A percentile compares a stretch with the other conserved stretches of the same genome.
Evolutionary conservation across 2,888 invertebrate species (phyloP).

Genomic region (Tachina grossa): DNA sequence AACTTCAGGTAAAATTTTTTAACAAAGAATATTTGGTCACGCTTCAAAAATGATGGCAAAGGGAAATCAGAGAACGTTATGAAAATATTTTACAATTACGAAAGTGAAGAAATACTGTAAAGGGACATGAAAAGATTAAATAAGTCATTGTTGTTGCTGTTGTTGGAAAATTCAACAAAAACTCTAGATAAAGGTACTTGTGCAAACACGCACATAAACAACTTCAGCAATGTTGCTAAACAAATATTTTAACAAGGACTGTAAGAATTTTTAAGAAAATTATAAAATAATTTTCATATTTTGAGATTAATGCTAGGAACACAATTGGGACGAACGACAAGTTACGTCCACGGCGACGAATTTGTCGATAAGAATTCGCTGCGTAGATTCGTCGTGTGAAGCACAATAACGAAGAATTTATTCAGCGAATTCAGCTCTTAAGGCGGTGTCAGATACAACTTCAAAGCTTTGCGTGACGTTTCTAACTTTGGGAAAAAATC

Average conservation of each 20-base stretch:
- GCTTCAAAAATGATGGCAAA: conserved; percentile 33
- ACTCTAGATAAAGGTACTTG: not conserved
- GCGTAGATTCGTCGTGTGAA: no score
- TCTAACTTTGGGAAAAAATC: no score
- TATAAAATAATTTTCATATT: not conserved
- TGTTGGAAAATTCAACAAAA: not conserved
- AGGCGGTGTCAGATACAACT: no score
- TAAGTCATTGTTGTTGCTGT: conserved; percentile 24
- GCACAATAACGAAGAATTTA: no score
- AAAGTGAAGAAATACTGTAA: conserved; percentile 37
- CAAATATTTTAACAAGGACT: no score
- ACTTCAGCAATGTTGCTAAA: not conserved
- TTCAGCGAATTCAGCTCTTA: no score
- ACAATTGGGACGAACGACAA: no score
- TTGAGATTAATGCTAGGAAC: no score
- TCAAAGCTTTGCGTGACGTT: no score
- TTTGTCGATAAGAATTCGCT: no score
- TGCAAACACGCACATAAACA: not conserved
- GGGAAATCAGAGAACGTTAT: conserved; percentile 5
- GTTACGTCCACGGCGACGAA: no score
- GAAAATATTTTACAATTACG: conserved; percentile 20
- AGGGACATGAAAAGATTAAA: conserved; percentile 15
- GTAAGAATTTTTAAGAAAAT: not conserved
- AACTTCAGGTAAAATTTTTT: conserved; percentile 38
- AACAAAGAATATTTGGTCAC: conserved; percentile 30